Percentiles rank a stretch among this genome's conserved stretches.
phyloP scores from a whole-genome alignment of 2,113 vertebrate species.

The Mormyrus iriodes region DNA sequence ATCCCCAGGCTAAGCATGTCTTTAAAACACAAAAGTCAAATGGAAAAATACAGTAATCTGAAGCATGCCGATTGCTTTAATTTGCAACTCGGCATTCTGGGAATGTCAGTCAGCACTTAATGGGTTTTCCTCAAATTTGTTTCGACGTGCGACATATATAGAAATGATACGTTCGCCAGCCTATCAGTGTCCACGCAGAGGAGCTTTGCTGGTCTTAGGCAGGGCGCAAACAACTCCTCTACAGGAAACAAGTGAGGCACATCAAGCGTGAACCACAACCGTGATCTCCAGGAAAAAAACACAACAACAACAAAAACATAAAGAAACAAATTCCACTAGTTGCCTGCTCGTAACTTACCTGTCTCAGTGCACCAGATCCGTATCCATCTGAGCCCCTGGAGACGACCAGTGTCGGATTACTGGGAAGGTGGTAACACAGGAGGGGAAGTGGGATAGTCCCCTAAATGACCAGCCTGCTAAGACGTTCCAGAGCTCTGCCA shows the following conservation, averaged over 20 bases:
- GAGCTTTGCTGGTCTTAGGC: background rate
- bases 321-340: background rate
- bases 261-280: background rate
- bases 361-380: slow-evolving; percentile 19
- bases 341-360: slow-evolving; percentile 32
- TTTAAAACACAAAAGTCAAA: background rate
- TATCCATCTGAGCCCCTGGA: slow-evolving; percentile 27
- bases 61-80: background rate
- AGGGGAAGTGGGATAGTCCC: slow-evolving; percentile 43
- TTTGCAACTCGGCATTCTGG: background rate
- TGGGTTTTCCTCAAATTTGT: background rate
- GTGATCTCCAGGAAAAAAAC: background rate
- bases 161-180: background rate
- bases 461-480: slow-evolving; percentile 40
- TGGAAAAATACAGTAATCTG: background rate
- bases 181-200: background rate
- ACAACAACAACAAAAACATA: background rate
- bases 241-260: background rate
- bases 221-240: slow-evolving; percentile 12
- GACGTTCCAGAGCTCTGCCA: slow-evolving; percentile 49
- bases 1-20: background rate
- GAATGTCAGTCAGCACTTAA: background rate
- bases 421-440: slow-evolving; percentile 42
- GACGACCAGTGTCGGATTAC: slow-evolving; percentile 52
- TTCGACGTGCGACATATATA: background rate